Base-by-base conservation (phyloP, 2,888 invertebrate genomes). In the Pristionchus fissidentatus region DNA sequence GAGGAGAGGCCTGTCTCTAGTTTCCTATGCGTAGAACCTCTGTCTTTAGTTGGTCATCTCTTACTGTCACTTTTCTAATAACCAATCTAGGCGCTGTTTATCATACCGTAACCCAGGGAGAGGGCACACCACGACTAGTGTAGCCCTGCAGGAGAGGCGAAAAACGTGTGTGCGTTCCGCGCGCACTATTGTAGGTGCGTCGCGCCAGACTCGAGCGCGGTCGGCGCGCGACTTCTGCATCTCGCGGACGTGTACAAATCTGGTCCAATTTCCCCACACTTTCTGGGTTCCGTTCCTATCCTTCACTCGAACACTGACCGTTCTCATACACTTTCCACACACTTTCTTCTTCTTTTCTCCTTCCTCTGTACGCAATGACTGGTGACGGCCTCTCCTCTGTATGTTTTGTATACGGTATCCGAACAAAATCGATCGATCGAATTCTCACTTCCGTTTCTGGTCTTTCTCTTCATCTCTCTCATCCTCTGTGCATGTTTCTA, bases 351-450 rank as follows among this genome's bases (percentile, higher is more conserved):
- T 60, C 60, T 41, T 43, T 32, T 43, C 32, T 26, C 32, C 38
- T 41, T 66, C 1, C 32, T 60, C 32, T 13, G 32, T 10, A 13
- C n/a, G 41, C 22, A 66, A 46, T 43, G 22, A 77, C 49, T 38
- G 46, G 13, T 10, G 52, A 52, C 22, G 52, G 77, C 84, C 77
- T 83, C 83, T 77, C 77, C 83, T 75, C 83, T 41, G 43, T 52
- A 22, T 35, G 55, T 38, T 46, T 52, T 13, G 55, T 15, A 55
- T 70, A 70, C 70, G 70, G 70, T 66, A 38, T 29, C 62, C 60
- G 60, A 29, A 29, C 32, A 60, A 60, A 60, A 19, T 15, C 10
- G 46, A 55, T 7, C 55, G 55, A 55, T 55, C 55, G 22, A 7
- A 4, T 55, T 46, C 15, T 7, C 46, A 10, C 46, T 46, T 46